Base-by-base conservation (phyloP, 2,113 vertebrate species). In the Pionites leucogaster region DNA sequence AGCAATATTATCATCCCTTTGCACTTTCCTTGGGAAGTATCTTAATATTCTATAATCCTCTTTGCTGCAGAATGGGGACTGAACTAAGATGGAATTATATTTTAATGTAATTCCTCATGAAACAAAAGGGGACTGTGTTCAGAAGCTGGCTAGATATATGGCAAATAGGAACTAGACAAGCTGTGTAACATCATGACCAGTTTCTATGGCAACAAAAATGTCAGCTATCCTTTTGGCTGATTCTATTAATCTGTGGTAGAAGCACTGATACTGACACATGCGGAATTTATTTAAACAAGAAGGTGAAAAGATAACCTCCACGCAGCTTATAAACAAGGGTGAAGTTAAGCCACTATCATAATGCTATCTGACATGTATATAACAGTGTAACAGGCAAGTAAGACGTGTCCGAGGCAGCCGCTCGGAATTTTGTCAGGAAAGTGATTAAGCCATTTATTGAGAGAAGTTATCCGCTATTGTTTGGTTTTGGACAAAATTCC, bases 171-270 rank as follows among this genome's bases (percentile, higher is more conserved):
- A 85, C 96, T 68, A 97, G 92, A 97, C 97, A 97, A 95, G 95
- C 98, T 97, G 95, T 97, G 97, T 97, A 98, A 98, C 97, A 98
- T 98, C 97, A 92, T 97, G 97, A 93, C 96, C 97, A 87, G 98
- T 98, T 98, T 98, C 98, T 98, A 98, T 98, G 98, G 98, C 97
- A 98, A 98, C 98, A 97, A 98, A 98, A 98, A 98, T 98, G 98
- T 98, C 98, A 98, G 98, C 98, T 98, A 97, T 98, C 98, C 98
- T 98, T 98, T 98, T 97, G 97, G 97, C 97, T 98, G 97, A 97
- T 98, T 98, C 98, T 97, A 97, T 98, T 98, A 97, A 98, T 98
- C 97, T 96, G 88, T 92, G 97, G 96, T 96, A 96, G 96, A 97
- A 91, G 97, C 97, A 96, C 88, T 97, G 97, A 97, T 98, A 98